Conservation (phyloP, 2,888 invertebrate species). For the Drosophila anomelani region DNA sequence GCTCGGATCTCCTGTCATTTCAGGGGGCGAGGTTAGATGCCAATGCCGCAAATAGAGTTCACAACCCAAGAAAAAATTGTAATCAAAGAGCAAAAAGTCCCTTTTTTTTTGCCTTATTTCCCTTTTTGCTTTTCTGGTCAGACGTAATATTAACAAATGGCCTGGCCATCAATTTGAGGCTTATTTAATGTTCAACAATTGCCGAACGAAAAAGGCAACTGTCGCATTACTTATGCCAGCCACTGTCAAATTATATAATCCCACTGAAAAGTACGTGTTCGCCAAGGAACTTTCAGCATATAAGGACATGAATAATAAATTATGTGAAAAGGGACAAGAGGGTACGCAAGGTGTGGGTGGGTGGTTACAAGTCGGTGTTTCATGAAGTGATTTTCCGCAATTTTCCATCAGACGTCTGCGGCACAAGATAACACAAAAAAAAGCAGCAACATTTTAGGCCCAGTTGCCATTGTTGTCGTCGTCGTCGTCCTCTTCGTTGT, state of each 20-base stretch:
- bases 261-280: conserved; percentile 54
- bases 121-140: conserved; percentile 31
- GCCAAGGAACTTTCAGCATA: conserved; percentile 37
- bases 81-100: conserved; percentile 66
- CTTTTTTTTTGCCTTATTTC: conserved; percentile 10
- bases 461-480: conserved; percentile 59
- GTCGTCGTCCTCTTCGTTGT: conserved; percentile 8
- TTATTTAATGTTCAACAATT: conserved; percentile 75
- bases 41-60: conserved; percentile 53
- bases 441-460: conserved; percentile 59
- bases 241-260: conserved; percentile 73
- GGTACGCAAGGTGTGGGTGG: conserved; percentile 3
- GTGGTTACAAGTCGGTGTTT: conserved; percentile 48
- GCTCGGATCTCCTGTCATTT: conserved; percentile 15
- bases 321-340: conserved; percentile 50
- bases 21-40: background rate
- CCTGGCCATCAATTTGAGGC: conserved; percentile 75
- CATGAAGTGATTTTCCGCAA: conserved; percentile 74
- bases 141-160: conserved; percentile 76
- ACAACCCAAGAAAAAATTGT: conserved; percentile 53
- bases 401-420: conserved; percentile 74
- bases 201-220: conserved; percentile 40
- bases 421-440: conserved; percentile 58
- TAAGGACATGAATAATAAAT: conserved; percentile 78
- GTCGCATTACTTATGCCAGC: conserved; percentile 58